Percentiles rank a stretch among this genome's conserved stretches.
Evolutionary conservation across 2,797 vertebrate species (phyloP).

Genomic region (Buceros bicornis): DNA sequence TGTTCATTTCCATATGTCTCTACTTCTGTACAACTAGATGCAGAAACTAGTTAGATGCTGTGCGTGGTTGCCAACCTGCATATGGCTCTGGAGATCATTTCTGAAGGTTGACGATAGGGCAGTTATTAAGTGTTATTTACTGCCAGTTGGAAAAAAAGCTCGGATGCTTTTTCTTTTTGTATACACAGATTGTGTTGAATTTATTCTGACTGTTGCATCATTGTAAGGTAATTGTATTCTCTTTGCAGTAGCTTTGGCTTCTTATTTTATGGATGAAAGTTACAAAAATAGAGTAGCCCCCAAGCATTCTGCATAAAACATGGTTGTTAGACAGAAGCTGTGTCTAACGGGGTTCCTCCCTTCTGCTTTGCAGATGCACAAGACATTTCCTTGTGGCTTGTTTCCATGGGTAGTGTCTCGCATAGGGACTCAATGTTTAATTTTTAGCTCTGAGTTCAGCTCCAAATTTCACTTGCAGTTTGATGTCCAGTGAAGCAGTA

Average conservation of each 20-base stretch:
- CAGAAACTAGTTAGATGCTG: neutral
- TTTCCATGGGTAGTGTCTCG: neutral
- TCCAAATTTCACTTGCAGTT: neutral
- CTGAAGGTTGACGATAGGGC: conserved; percentile 8
- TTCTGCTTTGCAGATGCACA: neutral
- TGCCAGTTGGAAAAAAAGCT: neutral
- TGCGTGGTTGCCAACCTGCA: conserved; percentile 16
- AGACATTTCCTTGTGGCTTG: neutral
- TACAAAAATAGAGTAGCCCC: conserved; percentile 41
- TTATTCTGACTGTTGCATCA: conserved; percentile 23
- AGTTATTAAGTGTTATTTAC: conserved; percentile 13
- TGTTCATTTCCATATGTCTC: conserved; percentile 57
- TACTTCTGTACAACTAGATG: conserved; percentile 30
- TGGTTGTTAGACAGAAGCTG: conserved; percentile 18
- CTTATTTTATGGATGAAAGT: conserved; percentile 31
- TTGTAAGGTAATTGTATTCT: conserved; percentile 31
- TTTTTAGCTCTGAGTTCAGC: neutral
- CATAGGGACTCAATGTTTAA: neutral
- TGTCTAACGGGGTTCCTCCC: neutral
- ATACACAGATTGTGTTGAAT: conserved; percentile 1
- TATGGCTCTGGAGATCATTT: conserved; percentile 9
- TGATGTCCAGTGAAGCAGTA: neutral
- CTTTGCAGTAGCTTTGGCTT: conserved; percentile 37
- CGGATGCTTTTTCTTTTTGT: conserved; percentile 4
- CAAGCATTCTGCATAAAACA: conserved; percentile 20